Base-by-base conservation (phyloP, 2,113 vertebrate species). In the Stigmatopora nigra region DNA sequence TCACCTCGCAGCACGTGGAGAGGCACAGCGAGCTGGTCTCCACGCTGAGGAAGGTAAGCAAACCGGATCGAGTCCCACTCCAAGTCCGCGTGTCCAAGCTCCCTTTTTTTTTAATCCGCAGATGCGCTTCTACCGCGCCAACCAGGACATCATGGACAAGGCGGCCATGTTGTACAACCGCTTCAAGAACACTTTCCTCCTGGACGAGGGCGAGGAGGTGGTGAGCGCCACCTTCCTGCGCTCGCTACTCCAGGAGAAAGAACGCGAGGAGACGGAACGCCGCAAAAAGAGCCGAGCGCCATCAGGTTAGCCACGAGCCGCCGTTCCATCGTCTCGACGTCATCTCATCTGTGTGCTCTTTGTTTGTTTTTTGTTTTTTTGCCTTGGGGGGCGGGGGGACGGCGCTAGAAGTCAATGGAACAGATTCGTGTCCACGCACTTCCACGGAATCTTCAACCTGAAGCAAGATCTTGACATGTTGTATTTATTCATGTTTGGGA, bases 131-230 rank as follows among this genome's bases (percentile, higher is more conserved):
- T 98, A 95, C 82, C 90, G 93, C 65, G 92, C 92, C 13, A 98
- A 88, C 82, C 92, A 93, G 79, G 89, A 92, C 75, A 89, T 98
- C 78, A 98, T 98, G 96, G 93, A 96, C 75, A 98, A 98, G 65
- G 93, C 96, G 45, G 93, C 95, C 12, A 98, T 98, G 95, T 78
- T 98, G 0, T 98, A 98, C 77, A 95, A 95, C 86, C 95, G 95
- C 77, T 97, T 98, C 83, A 98, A 98, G 67, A 95, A 95, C 64
- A 91, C 94, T 88, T 98, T 92, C 87, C 92, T 98, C 58, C 88
- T 95, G 72, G 95, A 94, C 52, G 95, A 97, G 84, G 92, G 92
- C 6, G 94, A 98, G 82, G 94, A 95, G 76, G 89, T 94, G 78
- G 92, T 98, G 82, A 95, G 94, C 3, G 90, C 94, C 63, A 84